A percentile compares a stretch with the other conserved stretches of the same genome.
These are phyloP conservation scores for Xenopus tropicalis DNA, from an alignment of 2,113 vertebrate genomes.

Conservation along the genomic window UCB_Xtro_10.0 CM004445.2:141311001-141311500, in stretches of 20 bases:
- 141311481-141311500: background rate
- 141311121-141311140: background rate
- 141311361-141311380: constrained; percentile 38
- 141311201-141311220: constrained; percentile 21
- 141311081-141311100: background rate
- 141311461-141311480: background rate
- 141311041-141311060: background rate
- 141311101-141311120: background rate
- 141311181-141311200: constrained; percentile 35
- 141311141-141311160: background rate
- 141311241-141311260: background rate
- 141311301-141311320: constrained; percentile 12
- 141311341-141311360: constrained; percentile 17
- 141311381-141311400: constrained; percentile 30
- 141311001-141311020: background rate
- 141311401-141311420: background rate
- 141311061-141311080: background rate
- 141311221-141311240: too few relatives aligned
- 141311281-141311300: background rate
- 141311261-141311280: background rate
- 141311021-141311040: too few relatives aligned
- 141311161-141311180: background rate
- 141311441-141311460: background rate
- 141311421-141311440: background rate
- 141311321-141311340: constrained; percentile 13